Conservation (phyloP, 2,797 vertebrate genomes). For the Cichlasoma orientale region DNA sequence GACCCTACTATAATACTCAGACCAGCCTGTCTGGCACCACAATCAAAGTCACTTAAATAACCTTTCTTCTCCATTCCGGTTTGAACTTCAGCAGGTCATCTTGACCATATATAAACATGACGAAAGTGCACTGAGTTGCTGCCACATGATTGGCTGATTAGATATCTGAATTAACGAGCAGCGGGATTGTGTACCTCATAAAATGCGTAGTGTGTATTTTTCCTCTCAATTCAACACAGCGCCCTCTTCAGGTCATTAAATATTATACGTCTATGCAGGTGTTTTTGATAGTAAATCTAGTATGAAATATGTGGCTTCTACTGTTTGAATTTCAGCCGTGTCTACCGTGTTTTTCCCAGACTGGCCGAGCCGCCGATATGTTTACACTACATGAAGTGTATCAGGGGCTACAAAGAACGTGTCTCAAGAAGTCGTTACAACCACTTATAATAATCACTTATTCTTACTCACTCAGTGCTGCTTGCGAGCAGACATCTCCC, state of each 20-base stretch:
- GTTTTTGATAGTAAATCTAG: not conserved
- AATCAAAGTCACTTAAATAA: not conserved
- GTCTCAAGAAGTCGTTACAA: constrained; percentile 60
- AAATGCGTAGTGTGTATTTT: not conserved
- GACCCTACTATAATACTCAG: no score
- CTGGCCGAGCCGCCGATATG: not conserved
- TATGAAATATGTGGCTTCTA: not conserved
- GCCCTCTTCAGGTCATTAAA: constrained; percentile 36
- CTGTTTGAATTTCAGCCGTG: not conserved
- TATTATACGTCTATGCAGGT: not conserved
- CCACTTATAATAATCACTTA: constrained; percentile 69
- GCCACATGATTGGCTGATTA: not conserved
- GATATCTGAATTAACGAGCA: not conserved
- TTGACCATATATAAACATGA: not conserved
- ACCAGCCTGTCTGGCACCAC: not conserved
- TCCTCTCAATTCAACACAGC: constrained; percentile 29
- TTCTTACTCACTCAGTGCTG: constrained; percentile 63
- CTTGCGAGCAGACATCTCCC: constrained; percentile 53
- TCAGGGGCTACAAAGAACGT: constrained; percentile 19
- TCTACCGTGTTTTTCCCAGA: constrained; percentile 9
- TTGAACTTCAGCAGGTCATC: not conserved
- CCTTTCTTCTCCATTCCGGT: not conserved
- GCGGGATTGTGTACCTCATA: not conserved
- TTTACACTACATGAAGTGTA: constrained; percentile 23
- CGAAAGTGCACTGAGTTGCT: not conserved